These are phyloP conservation scores for Pilophorus perplexus DNA, from an alignment of 2,888 invertebrate species.

Conservation along the genomic window DNA sequence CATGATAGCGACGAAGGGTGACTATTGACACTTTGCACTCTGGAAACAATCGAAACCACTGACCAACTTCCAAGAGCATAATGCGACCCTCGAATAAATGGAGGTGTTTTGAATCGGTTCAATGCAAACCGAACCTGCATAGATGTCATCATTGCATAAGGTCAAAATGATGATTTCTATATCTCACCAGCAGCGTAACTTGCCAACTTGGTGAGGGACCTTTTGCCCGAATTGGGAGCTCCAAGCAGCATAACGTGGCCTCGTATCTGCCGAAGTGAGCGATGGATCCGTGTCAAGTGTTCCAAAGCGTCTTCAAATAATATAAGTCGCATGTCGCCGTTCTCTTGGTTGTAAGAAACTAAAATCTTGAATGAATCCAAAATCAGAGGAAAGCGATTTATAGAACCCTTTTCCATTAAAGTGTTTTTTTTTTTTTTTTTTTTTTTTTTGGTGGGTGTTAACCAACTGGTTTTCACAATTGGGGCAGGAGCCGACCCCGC, in stretches of 20 bases:
- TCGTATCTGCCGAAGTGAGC: conserved; percentile 76
- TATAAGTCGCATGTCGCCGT: conserved; percentile 71
- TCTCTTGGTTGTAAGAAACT: conserved; percentile 78
- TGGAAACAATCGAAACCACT: neutral
- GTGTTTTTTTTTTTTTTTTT: too few relatives aligned
- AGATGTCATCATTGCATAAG: too few relatives aligned
- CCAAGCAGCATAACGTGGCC: conserved; percentile 85
- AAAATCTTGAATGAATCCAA: conserved; percentile 60
- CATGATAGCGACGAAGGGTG: conserved; percentile 16
- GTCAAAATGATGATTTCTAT: too few relatives aligned
- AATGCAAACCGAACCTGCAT: too few relatives aligned
- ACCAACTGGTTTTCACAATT: too few relatives aligned
- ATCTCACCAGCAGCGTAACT: conserved; percentile 75
- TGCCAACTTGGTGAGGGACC: conserved; percentile 73
- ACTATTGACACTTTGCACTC: conserved; percentile 7
- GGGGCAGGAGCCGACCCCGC: too few relatives aligned
- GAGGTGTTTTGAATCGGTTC: too few relatives aligned
- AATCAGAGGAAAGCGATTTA: neutral
- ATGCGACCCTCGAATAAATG: too few relatives aligned
- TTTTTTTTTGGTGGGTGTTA: too few relatives aligned
- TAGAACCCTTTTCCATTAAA: too few relatives aligned
- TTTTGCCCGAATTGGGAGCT: conserved; percentile 87
- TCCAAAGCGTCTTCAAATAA: conserved; percentile 90
- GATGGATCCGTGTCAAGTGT: conserved; percentile 82
- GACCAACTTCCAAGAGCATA: too few relatives aligned